Conservation (phyloP, 2,797 vertebrate genomes). For the Parambassis ranga region DNA sequence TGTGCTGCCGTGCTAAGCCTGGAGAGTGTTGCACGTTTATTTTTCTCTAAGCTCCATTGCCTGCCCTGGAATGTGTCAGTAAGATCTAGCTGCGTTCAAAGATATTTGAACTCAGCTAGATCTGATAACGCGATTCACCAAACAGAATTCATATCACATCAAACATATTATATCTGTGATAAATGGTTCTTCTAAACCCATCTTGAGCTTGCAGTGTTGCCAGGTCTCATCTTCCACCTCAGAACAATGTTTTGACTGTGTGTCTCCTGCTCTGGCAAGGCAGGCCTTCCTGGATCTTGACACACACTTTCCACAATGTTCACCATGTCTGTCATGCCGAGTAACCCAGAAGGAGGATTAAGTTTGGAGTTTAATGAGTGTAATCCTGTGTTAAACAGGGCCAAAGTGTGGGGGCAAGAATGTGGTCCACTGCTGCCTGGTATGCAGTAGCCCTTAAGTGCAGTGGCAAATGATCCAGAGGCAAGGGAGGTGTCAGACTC, state of each 20-base stretch:
- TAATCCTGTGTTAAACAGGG: conserved; percentile 85
- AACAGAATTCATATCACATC: not conserved
- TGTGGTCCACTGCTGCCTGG: conserved; percentile 73
- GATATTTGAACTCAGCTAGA: not conserved
- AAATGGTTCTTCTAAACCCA: conserved; percentile 3
- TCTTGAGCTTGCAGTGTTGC: conserved; percentile 23
- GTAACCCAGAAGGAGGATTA: conserved; percentile 84
- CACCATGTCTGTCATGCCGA: conserved; percentile 82
- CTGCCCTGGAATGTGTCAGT: conserved; percentile 32
- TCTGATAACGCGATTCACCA: not conserved
- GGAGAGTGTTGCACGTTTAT: conserved; percentile 30
- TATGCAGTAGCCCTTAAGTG: conserved; percentile 75
- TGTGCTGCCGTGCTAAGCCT: conserved; percentile 26
- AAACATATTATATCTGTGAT: not conserved
- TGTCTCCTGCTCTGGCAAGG: conserved; percentile 62
- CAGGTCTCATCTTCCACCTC: conserved; percentile 62
- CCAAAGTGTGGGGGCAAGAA: conserved; percentile 81
- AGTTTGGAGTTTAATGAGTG: conserved; percentile 85
- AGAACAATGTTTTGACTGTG: conserved; percentile 77
- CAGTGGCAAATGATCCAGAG: conserved; percentile 58
- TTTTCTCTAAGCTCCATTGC: conserved; percentile 31
- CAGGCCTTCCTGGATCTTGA: conserved; percentile 70
- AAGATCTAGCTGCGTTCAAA: conserved; percentile 14
- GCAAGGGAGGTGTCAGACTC: conserved; percentile 69
- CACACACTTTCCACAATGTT: conserved; percentile 85